phyloP scores from a whole-genome alignment of 2,113 vertebrate genomes.

The Neogobius melanostomus region DNA sequence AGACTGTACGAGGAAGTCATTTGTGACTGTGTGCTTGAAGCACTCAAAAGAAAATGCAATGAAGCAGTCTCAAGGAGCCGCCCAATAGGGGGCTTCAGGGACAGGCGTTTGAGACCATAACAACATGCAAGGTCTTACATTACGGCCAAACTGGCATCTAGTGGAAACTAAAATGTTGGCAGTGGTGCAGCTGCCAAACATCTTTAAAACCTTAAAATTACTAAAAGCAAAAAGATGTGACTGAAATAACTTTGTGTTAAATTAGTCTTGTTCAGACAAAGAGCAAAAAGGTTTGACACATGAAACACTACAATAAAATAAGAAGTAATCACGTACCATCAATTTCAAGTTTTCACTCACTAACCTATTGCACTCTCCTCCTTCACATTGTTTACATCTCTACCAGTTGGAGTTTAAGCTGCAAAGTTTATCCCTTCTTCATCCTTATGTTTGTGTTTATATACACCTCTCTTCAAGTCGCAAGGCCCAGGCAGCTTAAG shows the following conservation, averaged over 20 bases:
- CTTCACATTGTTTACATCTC: not conserved
- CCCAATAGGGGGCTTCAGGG: not conserved
- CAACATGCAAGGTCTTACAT: not conserved
- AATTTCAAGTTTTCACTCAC: not conserved
- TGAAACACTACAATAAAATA: not conserved
- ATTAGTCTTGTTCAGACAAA: conserved; percentile 1
- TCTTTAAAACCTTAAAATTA: not conserved
- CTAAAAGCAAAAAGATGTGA: not conserved
- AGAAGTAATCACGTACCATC: not conserved
- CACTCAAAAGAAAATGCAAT: not conserved
- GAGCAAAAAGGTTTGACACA: not conserved
- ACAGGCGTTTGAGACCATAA: not conserved
- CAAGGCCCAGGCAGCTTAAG: too few relatives aligned
- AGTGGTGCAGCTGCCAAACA: conserved; percentile 3
- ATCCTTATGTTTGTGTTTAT: too few relatives aligned
- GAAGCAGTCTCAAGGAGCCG: not conserved
- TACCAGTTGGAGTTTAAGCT: not conserved
- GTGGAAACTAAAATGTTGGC: conserved; percentile 9
- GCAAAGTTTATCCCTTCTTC: too few relatives aligned
- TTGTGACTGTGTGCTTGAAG: not conserved
- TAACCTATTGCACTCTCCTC: not conserved
- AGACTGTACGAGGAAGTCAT: not conserved
- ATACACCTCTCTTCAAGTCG: too few relatives aligned
- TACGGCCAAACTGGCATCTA: not conserved
- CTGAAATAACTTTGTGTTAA: not conserved